Conservation (phyloP, 2,888 invertebrate genomes). For the Linnaemya tessellans region DNA sequence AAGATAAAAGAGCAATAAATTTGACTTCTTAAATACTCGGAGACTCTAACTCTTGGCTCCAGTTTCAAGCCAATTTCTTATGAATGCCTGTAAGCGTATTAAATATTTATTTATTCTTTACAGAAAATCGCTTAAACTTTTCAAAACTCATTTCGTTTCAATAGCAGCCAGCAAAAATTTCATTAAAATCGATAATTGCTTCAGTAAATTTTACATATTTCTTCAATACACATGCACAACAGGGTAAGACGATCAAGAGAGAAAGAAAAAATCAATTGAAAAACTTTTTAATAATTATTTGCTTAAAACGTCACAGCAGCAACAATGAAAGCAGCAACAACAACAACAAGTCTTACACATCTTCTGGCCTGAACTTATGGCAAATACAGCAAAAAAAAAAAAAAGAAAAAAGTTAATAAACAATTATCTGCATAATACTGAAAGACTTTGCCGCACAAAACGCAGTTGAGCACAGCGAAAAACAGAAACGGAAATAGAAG, state of each 20-base stretch:
- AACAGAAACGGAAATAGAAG: slow-evolving; percentile 1
- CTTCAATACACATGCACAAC: slow-evolving; percentile 6
- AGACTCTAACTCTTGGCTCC: too few relatives aligned
- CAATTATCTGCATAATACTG: slow-evolving; percentile 70
- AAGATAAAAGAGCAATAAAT: too few relatives aligned
- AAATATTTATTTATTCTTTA: background rate
- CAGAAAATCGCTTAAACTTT: slow-evolving; percentile 19
- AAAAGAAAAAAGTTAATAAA: slow-evolving; percentile 58
- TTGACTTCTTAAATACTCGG: too few relatives aligned
- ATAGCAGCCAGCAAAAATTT: slow-evolving; percentile 44
- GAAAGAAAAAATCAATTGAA: slow-evolving; percentile 51
- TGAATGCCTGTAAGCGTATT: background rate
- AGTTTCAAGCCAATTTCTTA: background rate
- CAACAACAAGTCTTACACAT: slow-evolving; percentile 15
- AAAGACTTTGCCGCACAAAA: slow-evolving; percentile 42
- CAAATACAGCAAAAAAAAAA: slow-evolving; percentile 13
- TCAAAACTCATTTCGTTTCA: slow-evolving; percentile 54
- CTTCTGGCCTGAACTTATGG: background rate
- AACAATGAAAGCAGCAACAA: slow-evolving; percentile 39
- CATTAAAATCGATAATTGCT: slow-evolving; percentile 64
- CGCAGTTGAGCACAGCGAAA: slow-evolving; percentile 8
- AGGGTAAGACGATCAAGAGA: background rate
- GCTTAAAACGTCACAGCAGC: slow-evolving; percentile 55
- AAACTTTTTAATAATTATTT: slow-evolving; percentile 70
- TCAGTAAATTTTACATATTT: slow-evolving; percentile 55